Base-by-base conservation (phyloP, 2,888 invertebrate species). In the Diadromus collaris region DNA sequence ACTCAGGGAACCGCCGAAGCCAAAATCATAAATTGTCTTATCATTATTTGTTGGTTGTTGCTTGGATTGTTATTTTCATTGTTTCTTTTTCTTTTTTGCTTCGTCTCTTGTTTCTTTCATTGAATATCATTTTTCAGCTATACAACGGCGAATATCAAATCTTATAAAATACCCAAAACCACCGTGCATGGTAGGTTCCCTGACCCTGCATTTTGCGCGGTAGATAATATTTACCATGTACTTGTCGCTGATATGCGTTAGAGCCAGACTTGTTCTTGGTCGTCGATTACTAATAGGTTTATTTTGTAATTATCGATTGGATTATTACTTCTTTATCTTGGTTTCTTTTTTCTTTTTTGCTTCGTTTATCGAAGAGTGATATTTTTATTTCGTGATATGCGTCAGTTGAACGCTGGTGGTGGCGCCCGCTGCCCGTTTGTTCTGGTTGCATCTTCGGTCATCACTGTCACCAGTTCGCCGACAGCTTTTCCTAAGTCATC, bases 401-500 rank as follows among this genome's bases (percentile, higher is more conserved):
- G 63, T 85, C 82, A 85, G 86, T 89, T 90, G 75, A 90, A 90
- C 82, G 88, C 90, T 38, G 90, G 90, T 56, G 89, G 90, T 67
- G 89, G 87, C 29, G 88, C 86, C 80, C 89, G 85, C 78, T 89
- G 88, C 48, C 89, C 90, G 70, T 90, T 90, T 69, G 88, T 85
- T 70, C 84, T 87, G 61, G 85, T 76, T 71, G 86, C 73, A 75
- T 97, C 97, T 88, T 97, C 95, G 56, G 95, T 96, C 94, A 98
- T 97, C 69, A 96, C 97, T 60, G 96, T 96, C 82, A 98, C 98
- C 87, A 98, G 92, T 88, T 96, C 95, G 88, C 97, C 96, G 84
- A 97, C 96, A 77, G 97, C 97, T 91, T 95, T 95, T 76, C 96
- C 96, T 83, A 97, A 93, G 91, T 97, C 96, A 90, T 96, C 96